Evolutionary conservation across 2,113 vertebrate species (phyloP).

Genomic region (Cnemophilus loriae): DNA sequence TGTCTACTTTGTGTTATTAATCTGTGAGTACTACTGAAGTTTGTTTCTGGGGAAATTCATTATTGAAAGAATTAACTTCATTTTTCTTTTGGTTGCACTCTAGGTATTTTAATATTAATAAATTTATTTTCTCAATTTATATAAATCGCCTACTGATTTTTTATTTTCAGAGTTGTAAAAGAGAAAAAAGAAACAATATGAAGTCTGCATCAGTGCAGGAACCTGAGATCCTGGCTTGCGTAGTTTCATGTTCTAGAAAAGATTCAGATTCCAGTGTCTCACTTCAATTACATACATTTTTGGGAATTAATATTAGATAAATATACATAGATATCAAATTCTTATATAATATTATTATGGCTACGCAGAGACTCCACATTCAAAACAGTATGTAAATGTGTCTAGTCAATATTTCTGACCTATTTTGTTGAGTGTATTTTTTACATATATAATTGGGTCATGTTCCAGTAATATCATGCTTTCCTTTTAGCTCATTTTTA

Average conservation of each 20-base stretch:
- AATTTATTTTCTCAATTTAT: background rate
- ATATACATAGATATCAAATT: background rate
- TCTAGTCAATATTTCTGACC: conserved; percentile 36
- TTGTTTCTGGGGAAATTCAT: background rate
- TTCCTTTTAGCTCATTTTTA: conserved; percentile 48
- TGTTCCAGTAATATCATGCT: conserved; percentile 26
- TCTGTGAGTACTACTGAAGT: background rate
- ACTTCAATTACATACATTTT: background rate
- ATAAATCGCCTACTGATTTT: background rate
- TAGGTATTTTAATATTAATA: background rate
- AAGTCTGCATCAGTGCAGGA: background rate
- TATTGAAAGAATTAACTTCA: background rate
- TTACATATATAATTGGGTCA: conserved; percentile 59
- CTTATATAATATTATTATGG: background rate
- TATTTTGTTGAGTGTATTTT: conserved; percentile 46
- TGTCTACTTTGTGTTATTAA: background rate
- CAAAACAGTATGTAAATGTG: conserved; percentile 37
- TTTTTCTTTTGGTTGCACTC: background rate
- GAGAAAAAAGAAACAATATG: background rate
- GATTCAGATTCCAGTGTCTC: background rate
- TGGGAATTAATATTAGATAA: background rate
- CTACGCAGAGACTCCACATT: background rate
- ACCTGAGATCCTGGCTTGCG: background rate
- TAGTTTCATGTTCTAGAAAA: background rate
- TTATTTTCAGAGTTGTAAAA: background rate